A percentile compares a stretch with the other conserved stretches of the same genome.
Evolutionary conservation across 2,797 vertebrate genomes (phyloP).

Genomic region (Carduelis carduelis): DNA sequence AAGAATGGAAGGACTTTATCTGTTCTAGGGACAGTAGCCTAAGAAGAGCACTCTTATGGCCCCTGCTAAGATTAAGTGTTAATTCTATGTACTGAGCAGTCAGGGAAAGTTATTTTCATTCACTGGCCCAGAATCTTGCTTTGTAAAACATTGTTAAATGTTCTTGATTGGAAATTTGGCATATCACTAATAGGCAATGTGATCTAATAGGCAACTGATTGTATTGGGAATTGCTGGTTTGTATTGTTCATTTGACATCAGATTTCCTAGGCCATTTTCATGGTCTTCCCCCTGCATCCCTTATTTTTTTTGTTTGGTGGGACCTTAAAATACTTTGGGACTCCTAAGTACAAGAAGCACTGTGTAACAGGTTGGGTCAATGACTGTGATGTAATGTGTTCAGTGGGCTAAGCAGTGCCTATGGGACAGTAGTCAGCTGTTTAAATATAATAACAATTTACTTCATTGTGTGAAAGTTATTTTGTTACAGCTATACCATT

Average conservation of each 20-base stretch:
- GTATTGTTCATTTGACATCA: neutral
- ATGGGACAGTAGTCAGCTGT: neutral
- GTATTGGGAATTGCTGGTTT: neutral
- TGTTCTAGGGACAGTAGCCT: neutral
- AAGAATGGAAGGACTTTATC: neutral
- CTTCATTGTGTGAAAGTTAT: neutral
- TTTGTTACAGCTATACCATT: slow-evolving; percentile 19
- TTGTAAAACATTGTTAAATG: neutral
- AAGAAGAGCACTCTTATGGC: neutral
- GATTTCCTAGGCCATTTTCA: neutral
- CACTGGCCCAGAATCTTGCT: neutral
- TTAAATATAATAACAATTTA: neutral
- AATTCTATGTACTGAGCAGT: neutral
- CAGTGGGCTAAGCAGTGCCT: neutral
- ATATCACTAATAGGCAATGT: neutral
- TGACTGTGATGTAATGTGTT: neutral
- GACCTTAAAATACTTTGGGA: neutral
- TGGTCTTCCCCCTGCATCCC: neutral
- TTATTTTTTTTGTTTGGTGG: neutral
- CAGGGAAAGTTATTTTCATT: neutral
- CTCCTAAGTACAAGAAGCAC: neutral
- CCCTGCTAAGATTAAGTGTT: neutral
- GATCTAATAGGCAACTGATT: neutral
- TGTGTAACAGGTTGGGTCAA: neutral
- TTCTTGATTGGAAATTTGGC: neutral